Conservation (phyloP, 2,113 vertebrate species). For the Chunga burmeisteri region DNA sequence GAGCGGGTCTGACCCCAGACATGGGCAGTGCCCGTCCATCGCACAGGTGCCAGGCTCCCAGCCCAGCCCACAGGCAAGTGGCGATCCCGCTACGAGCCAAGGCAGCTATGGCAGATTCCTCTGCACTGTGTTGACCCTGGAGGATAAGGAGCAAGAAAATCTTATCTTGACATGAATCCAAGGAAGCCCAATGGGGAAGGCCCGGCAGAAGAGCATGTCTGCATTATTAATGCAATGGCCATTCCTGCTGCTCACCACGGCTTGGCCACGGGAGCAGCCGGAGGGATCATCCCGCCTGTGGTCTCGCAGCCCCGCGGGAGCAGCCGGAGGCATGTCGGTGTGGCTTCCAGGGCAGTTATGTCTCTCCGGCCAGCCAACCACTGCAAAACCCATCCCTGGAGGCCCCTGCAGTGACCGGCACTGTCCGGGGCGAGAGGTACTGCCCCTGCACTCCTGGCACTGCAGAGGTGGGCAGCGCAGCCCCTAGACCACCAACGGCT, state of each 20-base stretch:
- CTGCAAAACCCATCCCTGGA: accelerated
- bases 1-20: background rate
- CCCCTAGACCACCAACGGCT: accelerated
- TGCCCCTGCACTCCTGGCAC: background rate
- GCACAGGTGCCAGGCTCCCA: background rate
- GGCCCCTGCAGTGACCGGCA: accelerated
- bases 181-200: background rate
- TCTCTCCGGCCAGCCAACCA: background rate
- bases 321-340: accelerated
- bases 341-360: accelerated
- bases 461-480: background rate
- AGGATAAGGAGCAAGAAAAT: background rate
- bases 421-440: background rate
- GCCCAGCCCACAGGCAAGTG: background rate
- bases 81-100: accelerated
- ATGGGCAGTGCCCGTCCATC: background rate
- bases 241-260: accelerated
- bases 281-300: accelerated
- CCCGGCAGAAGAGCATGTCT: background rate
- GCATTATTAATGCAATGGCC: background rate
- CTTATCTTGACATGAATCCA: background rate
- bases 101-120: background rate
- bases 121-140: accelerated
- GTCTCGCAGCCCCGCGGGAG: background rate
- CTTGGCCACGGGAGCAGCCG: accelerated